Evolutionary conservation across 2,888 invertebrate genomes (phyloP), one percentile per base, ranked within the genome.

Genomic region (Xylota sylvarum): DNA sequence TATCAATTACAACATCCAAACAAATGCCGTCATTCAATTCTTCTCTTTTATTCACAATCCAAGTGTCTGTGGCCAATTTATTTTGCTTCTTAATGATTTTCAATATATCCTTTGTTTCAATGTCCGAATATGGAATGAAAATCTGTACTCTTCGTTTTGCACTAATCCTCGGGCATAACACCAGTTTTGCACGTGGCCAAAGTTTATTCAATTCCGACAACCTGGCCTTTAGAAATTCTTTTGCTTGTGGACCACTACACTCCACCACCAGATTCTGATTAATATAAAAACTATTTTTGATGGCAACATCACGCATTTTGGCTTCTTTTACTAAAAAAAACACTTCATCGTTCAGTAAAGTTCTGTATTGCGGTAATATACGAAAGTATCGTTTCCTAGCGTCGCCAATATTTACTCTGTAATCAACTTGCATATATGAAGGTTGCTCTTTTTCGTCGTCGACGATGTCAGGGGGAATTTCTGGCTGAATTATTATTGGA

Each of bases 401-500:
- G 17, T 80, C 80, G 10, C 80, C 80, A n/a, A 80, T 80, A 27
- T 65, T 65, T 43, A 56, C 14, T 52, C 74, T 40, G 1, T 69
- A 2, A 19, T 69, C 77, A 43, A 17, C n/a, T 17, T 17, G 23
- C 3, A 6, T 5, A 1, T 14, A 43, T 9, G n/a, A n/a, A n/a
- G 5, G 7, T 43, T 14, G 14, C 5, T 14, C 32, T 2, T 37
- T 19, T 10, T 35, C 6, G 9, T 60, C 12, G 37, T 12, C 40
- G n/a, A n/a, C n/a, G n/a, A n/a, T n/a, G n/a, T n/a, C n/a, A n/a
- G n/a, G n/a, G n/a, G n/a, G n/a, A n/a, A n/a, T n/a, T n/a, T n/a
- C n/a, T n/a, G n/a, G n/a, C n/a, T n/a, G n/a, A 5, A 10, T 14
- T 5, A 5, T 2, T 6, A 32, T n/a, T n/a, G 40, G 40, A n/a